These are phyloP conservation scores for Loris lydekkerianus DNA, from an alignment of 2,797 vertebrate genomes.

Conservation along the genomic window DNA sequence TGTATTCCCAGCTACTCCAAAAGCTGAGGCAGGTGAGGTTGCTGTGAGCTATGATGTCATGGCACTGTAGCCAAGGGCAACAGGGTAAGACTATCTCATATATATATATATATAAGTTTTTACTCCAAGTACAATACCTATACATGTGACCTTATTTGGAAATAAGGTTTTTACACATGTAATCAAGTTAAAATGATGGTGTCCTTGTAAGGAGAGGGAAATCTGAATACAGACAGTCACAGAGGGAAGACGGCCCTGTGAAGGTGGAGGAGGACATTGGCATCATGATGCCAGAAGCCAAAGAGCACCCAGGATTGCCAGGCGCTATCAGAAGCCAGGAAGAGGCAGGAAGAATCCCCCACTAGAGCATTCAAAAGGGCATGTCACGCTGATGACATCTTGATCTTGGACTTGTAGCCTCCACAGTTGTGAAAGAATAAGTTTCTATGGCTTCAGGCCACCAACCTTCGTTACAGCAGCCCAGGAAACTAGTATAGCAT, in stretches of 20 bases:
- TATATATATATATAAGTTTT: neutral
- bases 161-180: conserved; percentile 11
- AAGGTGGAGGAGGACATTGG: neutral
- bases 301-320: neutral
- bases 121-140: neutral
- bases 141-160: neutral
- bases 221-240: neutral
- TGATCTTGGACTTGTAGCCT: neutral
- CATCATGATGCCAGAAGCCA: neutral
- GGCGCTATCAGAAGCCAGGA: neutral
- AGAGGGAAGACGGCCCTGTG: neutral
- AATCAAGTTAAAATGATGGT: neutral
- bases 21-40: no score
- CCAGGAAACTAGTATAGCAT: neutral
- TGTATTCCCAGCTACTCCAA: no score
- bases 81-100: no score
- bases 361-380: neutral
- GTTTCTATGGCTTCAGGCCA: neutral
- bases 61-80: no score
- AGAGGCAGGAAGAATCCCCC: neutral
- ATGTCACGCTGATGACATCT: neutral
- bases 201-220: neutral
- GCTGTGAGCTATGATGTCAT: no score
- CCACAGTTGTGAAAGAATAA: neutral
- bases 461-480: neutral